A percentile compares a stretch with the other conserved stretches of the same genome.
phyloP scores from a whole-genome alignment of 35 echinoderm and acorn worm species.

The Patiria miniata region DNA sequence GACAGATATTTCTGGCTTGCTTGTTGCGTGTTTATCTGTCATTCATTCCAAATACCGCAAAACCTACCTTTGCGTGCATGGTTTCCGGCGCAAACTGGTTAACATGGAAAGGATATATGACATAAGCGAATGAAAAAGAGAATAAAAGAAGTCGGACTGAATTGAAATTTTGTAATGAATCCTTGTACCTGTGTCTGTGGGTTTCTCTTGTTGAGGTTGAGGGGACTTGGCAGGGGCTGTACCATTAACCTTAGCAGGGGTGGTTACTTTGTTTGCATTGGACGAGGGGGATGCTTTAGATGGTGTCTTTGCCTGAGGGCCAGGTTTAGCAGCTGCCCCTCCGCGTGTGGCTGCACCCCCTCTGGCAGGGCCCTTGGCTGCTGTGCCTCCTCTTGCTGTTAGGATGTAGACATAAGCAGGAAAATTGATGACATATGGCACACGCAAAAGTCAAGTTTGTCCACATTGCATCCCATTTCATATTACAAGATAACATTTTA shows the following conservation, averaged over 20 bases:
- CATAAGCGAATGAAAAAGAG: too few relatives aligned
- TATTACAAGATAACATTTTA: too few relatives aligned
- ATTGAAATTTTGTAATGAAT: too few relatives aligned
- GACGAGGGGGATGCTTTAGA: constrained; percentile 43
- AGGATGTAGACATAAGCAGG: background rate
- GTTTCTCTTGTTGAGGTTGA: constrained; percentile 31
- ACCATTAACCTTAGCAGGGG: constrained; percentile 31
- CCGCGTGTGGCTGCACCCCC: constrained; percentile 54
- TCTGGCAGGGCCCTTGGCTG: constrained; percentile 54
- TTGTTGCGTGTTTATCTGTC: too few relatives aligned
- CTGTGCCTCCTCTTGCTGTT: constrained; percentile 58
- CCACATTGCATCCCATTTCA: too few relatives aligned
- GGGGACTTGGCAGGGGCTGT: constrained; percentile 36
- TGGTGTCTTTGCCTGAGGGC: constrained; percentile 6
- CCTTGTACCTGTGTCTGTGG: constrained; percentile 11
- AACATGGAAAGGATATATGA: too few relatives aligned
- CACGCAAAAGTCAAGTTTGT: background rate
- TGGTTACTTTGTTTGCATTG: constrained; percentile 33
- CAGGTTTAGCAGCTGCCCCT: constrained; percentile 48
- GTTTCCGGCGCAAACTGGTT: too few relatives aligned
- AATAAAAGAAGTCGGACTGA: too few relatives aligned
- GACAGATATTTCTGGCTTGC: too few relatives aligned
- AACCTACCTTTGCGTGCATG: too few relatives aligned
- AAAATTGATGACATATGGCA: background rate
- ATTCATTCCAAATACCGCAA: too few relatives aligned